phyloP scores from a whole-genome alignment of 1,140 invertebrate genomes.

The Drosophila nikananu region DNA sequence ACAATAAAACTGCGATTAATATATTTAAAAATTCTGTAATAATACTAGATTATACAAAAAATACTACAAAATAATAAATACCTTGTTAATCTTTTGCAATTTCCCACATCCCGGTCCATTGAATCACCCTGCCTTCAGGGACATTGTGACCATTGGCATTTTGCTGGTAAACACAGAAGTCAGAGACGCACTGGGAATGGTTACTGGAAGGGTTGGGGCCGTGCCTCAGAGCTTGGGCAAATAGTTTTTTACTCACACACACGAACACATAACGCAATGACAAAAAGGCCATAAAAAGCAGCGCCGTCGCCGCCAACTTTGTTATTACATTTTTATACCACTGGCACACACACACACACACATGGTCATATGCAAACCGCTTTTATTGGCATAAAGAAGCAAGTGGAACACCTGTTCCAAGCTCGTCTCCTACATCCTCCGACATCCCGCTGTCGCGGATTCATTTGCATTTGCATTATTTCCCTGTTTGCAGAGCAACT shows the following conservation, averaged over 20 bases:
- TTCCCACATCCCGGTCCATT: neutral
- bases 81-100: neutral
- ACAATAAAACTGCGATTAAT: no score
- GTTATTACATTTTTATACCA: constrained; percentile 73
- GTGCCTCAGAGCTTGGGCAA: constrained; percentile 24
- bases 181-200: neutral
- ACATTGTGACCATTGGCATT: constrained; percentile 76
- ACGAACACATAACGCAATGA: constrained; percentile 46
- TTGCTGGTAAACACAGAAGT: constrained; percentile 70
- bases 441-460: constrained; percentile 35
- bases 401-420: constrained; percentile 66
- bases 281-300: constrained; percentile 74
- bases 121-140: constrained; percentile 14
- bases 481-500: constrained; percentile 24
- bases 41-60: neutral
- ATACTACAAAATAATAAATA: neutral
- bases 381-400: constrained; percentile 60
- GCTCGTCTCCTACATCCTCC: constrained; percentile 1
- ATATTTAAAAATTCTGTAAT: neutral
- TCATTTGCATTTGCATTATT: constrained; percentile 70
- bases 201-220: neutral
- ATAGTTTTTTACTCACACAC: constrained; percentile 67
- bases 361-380: constrained; percentile 22
- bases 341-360: constrained; percentile 30
- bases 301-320: constrained; percentile 63